Base-by-base conservation (phyloP, 2,888 invertebrate species). In the Shargacucullia verbasci region DNA sequence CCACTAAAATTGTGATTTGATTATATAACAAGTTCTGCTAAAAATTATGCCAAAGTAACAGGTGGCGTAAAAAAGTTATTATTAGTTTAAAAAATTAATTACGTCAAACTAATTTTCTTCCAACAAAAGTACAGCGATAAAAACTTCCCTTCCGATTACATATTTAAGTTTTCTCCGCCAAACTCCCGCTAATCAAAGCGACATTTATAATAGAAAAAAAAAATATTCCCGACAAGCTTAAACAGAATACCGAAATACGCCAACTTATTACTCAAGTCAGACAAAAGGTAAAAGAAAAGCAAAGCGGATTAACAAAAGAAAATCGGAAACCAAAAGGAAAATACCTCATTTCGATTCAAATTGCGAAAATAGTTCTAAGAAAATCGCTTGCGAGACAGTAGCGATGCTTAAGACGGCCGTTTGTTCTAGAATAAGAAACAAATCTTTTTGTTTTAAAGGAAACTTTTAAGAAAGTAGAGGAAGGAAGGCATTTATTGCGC, bases 401-500 rank as follows among this genome's bases (percentile, higher is more conserved):
- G 58, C 61, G 57, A 71, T 67, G 63, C 64, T 70, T 71, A 80
- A 81, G 84, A 85, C 80, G 83, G 82, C 85, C 88, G 86, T 88
- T 89, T 87, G 87, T 88, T 87, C 87, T 82, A 70, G 67, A 77
- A 88, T 88, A 85, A 86, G 87, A 86, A 88, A 89, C 88, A 91
- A 89, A 90, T 90, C 90, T 91, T 92, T 90, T 90, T 91, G 89
- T 91, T 92, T 88, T 85, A 91, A 85, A 88, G 90, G 89, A 92
- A 91, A 91, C 90, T 91, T 92, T 92, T 90, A 91, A 91, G 91
- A 91, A 91, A 92, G 88, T 88, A 73, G 82, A 86, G 91, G 92
- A 92, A 92, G 92, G 91, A 92, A 92, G 92, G 92, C 92, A 92
- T 92, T 92, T 92, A 92, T 93, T 91, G 93, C 90, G 86, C 92